Base-by-base conservation (phyloP, 2,888 invertebrate species). In the Villa cingulata region DNA sequence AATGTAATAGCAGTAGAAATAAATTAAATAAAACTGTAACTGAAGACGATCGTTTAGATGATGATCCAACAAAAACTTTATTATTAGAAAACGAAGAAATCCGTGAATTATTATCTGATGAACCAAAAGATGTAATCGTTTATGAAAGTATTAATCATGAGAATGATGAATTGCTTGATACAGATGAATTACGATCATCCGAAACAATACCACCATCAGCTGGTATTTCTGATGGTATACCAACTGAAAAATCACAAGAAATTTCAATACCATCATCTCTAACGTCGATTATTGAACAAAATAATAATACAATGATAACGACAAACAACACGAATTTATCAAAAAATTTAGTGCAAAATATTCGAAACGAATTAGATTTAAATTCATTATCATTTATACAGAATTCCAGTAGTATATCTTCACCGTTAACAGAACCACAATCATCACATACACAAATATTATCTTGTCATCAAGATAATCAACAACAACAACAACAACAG, bases 361-460 rank as follows among this genome's bases (percentile, higher is more conserved):
- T 56, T 23, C 53, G 51, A 17, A 56, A 54, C 37, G 56, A 48
- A 23, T 45, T 51, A 14, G 51, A 51, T 27, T 27, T 51, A 4
- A 46, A 55, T 36, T 32, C 29, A 14, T 45, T 51, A 47, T 49
- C 49, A 23, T 56, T 54, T 36, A 56, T 57, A 40, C 49, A 47
- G 4, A 44, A 50, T 12, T 32, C 48, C 36, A 48, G 51, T 5
- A 49, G 49, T 12, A 46, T 51, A 17, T 41, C 65, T 55, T 61
- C 63, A 36, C 54, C 66, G 17, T 67, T 66, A 39, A n/a, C n/a
- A n/a, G n/a, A n/a, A n/a, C 62, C 67, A 40, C 60, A 62, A 46
- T 66, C 67, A 9, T 27, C 27, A 27, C 27, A 27, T 9, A 4
- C 4, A 27, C 27, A 27, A 27, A 3, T 27, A 27, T 32, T 32